Evolutionary conservation across 1,140 invertebrate genomes (phyloP).

Genomic region (silkworm (Bombyx mori)): ASM3026992v2 NC_085111.1:9864001-9864500

Average conservation of each 20-base stretch:
- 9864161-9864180: constrained; percentile 60
- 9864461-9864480: constrained; percentile 17
- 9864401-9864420: constrained; percentile 42
- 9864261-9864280: constrained; percentile 69
- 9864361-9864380: background rate
- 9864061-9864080: constrained; percentile 38
- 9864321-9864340: constrained; percentile 29
- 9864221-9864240: constrained; percentile 50
- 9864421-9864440: constrained; percentile 42
- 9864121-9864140: constrained; percentile 62
- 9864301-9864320: constrained; percentile 28
- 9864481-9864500: constrained; percentile 19
- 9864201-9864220: constrained; percentile 67
- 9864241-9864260: constrained; percentile 60
- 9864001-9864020: no score
- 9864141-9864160: constrained; percentile 67
- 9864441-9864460: constrained; percentile 27
- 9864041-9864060: constrained; percentile 18
- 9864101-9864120: constrained; percentile 55
- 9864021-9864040: constrained; percentile 2
- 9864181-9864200: constrained; percentile 64
- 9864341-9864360: constrained; percentile 48
- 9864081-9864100: constrained; percentile 53
- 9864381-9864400: constrained; percentile 26
- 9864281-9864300: constrained; percentile 37